These are phyloP conservation scores for Dermatophagoides farinae DNA, from an alignment of 1,140 invertebrate genomes.

Conservation along the genomic window DNA sequence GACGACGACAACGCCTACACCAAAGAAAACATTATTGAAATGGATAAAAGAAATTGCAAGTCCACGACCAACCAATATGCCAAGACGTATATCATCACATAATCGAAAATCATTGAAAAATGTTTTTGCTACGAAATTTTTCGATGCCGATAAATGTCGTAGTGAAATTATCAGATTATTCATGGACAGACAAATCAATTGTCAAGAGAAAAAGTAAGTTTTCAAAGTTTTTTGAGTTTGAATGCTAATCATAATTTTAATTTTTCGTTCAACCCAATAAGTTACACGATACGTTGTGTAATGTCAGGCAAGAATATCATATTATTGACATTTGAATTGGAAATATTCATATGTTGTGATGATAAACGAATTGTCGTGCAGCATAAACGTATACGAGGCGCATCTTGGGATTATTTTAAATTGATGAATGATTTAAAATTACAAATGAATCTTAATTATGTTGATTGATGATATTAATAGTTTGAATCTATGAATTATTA, in stretches of 20 bases:
- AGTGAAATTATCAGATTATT: conserved; percentile 1
- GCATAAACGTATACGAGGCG: background rate
- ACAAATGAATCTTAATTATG: too few relatives aligned
- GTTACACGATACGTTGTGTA: background rate
- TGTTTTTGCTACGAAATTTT: conserved; percentile 7
- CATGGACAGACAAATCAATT: background rate
- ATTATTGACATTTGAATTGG: background rate
- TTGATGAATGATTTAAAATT: background rate
- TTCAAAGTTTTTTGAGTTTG: background rate
- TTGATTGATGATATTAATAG: too few relatives aligned
- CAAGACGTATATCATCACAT: background rate
- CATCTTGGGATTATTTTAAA: background rate
- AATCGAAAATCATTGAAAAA: background rate
- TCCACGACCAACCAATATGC: background rate
- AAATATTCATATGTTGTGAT: background rate
- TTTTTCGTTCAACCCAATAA: background rate
- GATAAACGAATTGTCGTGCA: background rate
- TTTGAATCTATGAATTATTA: too few relatives aligned
- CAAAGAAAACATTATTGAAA: conserved; percentile 14
- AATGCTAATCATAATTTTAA: background rate
- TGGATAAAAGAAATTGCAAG: conserved; percentile 12
- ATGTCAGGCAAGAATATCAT: background rate
- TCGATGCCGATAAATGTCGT: conserved; percentile 5
- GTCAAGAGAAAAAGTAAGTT: conserved; percentile 11
- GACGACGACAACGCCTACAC: background rate